Conservation (phyloP, 2,888 invertebrate genomes). For the Panopea generosa region DNA sequence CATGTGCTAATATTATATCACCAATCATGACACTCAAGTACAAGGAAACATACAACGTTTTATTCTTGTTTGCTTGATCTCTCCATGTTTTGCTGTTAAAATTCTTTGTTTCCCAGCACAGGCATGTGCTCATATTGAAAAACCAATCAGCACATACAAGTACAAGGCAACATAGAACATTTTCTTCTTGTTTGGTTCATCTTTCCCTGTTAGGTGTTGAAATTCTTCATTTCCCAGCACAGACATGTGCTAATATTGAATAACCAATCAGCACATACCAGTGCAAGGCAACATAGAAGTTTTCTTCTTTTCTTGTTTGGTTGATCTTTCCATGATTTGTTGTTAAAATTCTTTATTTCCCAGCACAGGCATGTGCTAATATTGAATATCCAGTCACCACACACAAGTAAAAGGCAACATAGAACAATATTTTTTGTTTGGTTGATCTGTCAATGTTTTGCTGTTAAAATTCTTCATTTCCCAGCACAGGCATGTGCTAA, state of each 20-base stretch:
- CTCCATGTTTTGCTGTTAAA: background rate
- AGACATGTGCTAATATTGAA: conserved; percentile 29
- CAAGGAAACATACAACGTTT: conserved; percentile 10
- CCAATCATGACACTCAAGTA: conserved; percentile 21
- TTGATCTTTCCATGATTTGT: background rate
- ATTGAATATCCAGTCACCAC: conserved; percentile 17
- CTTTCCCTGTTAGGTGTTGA: background rate
- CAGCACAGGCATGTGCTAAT: conserved; percentile 42
- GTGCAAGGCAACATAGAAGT: conserved; percentile 14
- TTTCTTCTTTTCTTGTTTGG: background rate
- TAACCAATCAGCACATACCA: conserved; percentile 13
- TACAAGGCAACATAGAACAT: conserved; percentile 18
- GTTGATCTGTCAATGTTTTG: background rate
- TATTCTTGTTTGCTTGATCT: background rate
- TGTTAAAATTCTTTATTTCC: conserved; percentile 1
- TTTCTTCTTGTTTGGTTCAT: background rate
- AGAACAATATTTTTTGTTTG: background rate
- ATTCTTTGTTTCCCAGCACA: conserved; percentile 16
- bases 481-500: conserved; percentile 15
- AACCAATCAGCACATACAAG: conserved; percentile 21
- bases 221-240: conserved; percentile 21
- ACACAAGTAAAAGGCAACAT: conserved; percentile 16
- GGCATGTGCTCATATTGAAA: conserved; percentile 24
- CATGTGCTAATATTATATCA: conserved; percentile 8
- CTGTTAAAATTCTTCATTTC: conserved; percentile 1